These are phyloP conservation scores for Anoura caudifer DNA, from an alignment of 2,113 vertebrate species.

Conservation along the genomic window DNA sequence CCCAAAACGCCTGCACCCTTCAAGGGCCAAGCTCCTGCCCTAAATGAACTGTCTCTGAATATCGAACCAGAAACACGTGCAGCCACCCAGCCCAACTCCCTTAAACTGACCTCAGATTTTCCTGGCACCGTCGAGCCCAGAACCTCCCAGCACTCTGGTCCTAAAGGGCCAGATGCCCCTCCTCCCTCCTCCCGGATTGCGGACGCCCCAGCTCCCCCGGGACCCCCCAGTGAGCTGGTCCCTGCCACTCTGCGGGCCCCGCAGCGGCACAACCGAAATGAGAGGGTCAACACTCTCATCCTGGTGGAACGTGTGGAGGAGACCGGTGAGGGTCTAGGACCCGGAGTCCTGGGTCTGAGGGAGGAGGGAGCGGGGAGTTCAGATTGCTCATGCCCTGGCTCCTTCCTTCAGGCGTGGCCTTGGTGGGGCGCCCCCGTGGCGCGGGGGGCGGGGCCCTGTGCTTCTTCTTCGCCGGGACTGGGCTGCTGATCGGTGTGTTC, in stretches of 20 bases:
- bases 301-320: slow-evolving; percentile 69
- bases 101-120: background rate
- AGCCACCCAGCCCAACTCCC: background rate
- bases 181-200: slow-evolving; percentile 9
- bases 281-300: slow-evolving; percentile 68
- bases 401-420: slow-evolving; percentile 27
- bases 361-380: background rate
- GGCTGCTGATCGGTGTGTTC: slow-evolving; percentile 75
- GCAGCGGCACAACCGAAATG: slow-evolving; percentile 24
- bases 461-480: slow-evolving; percentile 73
- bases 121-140: background rate
- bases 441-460: slow-evolving; percentile 44
- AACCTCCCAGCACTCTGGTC: background rate
- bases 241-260: background rate
- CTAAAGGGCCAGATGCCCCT: background rate
- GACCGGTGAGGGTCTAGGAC: slow-evolving; percentile 47
- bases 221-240: background rate
- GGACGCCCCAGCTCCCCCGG: background rate
- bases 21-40: background rate
- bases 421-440: slow-evolving; percentile 59
- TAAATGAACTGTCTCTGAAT: background rate
- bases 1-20: background rate
- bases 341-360: background rate
- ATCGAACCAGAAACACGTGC: background rate
- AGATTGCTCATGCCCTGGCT: background rate